Conservation (phyloP, 1,140 invertebrate species). For the Diabrotica virgifera region DNA sequence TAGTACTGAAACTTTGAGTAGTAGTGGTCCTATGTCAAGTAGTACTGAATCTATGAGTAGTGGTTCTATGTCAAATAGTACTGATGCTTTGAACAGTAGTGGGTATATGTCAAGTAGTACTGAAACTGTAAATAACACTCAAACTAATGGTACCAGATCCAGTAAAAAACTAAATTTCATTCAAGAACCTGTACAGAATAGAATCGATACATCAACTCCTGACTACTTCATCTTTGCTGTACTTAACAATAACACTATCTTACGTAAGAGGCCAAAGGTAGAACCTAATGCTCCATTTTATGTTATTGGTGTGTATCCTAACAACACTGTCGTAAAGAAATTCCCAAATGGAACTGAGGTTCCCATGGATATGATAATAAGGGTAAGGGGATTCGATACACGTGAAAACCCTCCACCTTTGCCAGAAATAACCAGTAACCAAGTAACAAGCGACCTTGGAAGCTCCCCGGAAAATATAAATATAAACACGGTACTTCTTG, state of each 20-base stretch:
- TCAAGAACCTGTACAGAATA: constrained; percentile 50
- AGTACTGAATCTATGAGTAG: constrained; percentile 9
- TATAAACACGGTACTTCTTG: constrained; percentile 43
- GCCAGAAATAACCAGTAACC: constrained; percentile 49
- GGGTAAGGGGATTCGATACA: constrained; percentile 49
- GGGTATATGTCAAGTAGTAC: constrained; percentile 13
- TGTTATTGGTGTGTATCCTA: constrained; percentile 68
- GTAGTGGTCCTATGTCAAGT: constrained; percentile 9
- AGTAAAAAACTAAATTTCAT: constrained; percentile 47
- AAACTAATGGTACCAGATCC: not conserved
- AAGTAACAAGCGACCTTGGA: constrained; percentile 43
- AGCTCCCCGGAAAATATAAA: constrained; percentile 35
- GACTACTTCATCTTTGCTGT: constrained; percentile 71
- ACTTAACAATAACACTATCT: constrained; percentile 70
- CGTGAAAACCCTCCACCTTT: constrained; percentile 44
- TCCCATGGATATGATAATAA: constrained; percentile 55
- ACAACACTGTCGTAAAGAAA: constrained; percentile 69
- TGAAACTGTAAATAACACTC: constrained; percentile 6
- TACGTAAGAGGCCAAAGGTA: constrained; percentile 66
- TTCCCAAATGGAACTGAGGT: constrained; percentile 71
- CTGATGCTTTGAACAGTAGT: not conserved
- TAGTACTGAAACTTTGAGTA: not conserved
- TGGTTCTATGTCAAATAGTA: not conserved
- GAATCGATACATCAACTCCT: constrained; percentile 33
- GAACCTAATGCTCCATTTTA: constrained; percentile 65